phyloP scores from a whole-genome alignment of 2,113 vertebrate species.

The Vidua macroura region DNA sequence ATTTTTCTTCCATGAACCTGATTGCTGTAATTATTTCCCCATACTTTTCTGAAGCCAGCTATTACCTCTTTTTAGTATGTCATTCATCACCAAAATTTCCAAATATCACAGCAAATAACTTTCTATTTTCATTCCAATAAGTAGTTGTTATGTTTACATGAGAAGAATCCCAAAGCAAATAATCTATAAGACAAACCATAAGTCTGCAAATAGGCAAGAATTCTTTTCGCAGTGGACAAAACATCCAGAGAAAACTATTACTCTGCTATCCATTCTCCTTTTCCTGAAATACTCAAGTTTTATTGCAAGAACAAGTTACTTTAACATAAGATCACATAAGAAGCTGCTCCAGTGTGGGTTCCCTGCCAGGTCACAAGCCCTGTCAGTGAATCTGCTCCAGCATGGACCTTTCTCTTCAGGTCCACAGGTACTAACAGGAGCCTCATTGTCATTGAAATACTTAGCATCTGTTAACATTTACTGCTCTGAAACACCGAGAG shows the following conservation, averaged over 20 bases:
- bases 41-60: background rate
- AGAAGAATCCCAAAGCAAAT: background rate
- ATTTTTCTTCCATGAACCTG: background rate
- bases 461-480: background rate
- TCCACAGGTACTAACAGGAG: background rate
- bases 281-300: background rate
- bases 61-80: background rate
- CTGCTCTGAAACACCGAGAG: background rate
- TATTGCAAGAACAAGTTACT: background rate
- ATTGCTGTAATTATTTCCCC: constrained; percentile 38
- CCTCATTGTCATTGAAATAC: background rate
- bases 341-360: background rate
- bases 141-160: background rate
- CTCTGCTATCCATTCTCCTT: background rate
- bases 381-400: background rate
- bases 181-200: background rate
- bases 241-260: background rate
- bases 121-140: constrained; percentile 11
- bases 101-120: constrained; percentile 24
- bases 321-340: background rate
- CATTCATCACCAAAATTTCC: constrained; percentile 21
- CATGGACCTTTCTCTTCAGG: background rate
- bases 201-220: background rate
- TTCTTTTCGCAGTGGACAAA: background rate
- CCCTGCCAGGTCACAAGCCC: background rate